A percentile compares a stretch with the other conserved stretches of the same genome.
Evolutionary conservation across 1,140 invertebrate species (phyloP).

Genomic region (Bombus sylvicola): DNA sequence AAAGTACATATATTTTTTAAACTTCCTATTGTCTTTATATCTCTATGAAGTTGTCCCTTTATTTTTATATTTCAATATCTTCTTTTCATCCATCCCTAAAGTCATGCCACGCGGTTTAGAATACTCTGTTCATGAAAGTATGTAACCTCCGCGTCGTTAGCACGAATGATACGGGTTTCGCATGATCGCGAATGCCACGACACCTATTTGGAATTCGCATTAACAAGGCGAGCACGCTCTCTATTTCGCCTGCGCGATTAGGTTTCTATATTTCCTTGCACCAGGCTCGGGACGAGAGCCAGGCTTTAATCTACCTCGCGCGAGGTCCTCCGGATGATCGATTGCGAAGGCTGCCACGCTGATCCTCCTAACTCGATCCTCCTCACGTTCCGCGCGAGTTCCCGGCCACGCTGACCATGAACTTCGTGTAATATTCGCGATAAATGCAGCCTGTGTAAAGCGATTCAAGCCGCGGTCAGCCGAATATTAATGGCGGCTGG

Average conservation of each 20-base stretch:
- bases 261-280: slow-evolving; percentile 48
- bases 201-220: slow-evolving; percentile 42
- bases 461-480: slow-evolving; percentile 23
- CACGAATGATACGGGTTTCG: slow-evolving; percentile 22
- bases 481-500: slow-evolving; percentile 40
- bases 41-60: too few relatives aligned
- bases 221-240: slow-evolving; percentile 21
- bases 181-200: slow-evolving; percentile 45
- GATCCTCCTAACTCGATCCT: slow-evolving; percentile 48
- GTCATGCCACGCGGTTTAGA: too few relatives aligned
- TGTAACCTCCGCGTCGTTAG: background rate
- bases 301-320: slow-evolving; percentile 40
- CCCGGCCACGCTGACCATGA: slow-evolving; percentile 44
- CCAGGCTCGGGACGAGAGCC: slow-evolving; percentile 7
- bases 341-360: slow-evolving; percentile 12
- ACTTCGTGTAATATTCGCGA: slow-evolving; percentile 57
- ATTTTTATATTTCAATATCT: too few relatives aligned
- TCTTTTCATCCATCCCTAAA: too few relatives aligned
- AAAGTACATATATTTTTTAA: too few relatives aligned
- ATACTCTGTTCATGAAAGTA: too few relatives aligned
- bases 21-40: too few relatives aligned
- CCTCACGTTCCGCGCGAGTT: slow-evolving; percentile 45
- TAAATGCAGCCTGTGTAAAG: slow-evolving; percentile 48
- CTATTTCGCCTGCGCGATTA: slow-evolving; percentile 39
- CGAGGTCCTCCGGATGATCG: slow-evolving; percentile 43